Base-by-base conservation (phyloP, 1,140 invertebrate species). In the Drosophila ogumai region DNA sequence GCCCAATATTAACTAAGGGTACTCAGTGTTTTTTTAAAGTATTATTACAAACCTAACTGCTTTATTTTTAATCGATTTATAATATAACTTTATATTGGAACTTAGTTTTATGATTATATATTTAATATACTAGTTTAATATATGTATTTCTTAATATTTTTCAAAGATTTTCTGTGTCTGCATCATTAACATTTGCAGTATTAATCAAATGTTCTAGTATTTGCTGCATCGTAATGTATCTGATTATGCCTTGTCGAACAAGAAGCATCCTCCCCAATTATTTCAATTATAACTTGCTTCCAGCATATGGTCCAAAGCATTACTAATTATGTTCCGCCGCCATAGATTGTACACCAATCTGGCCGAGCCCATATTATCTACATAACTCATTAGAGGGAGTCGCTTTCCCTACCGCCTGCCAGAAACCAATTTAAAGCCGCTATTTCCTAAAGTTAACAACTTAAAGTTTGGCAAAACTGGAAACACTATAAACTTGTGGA, bases 351-450 rank as follows among this genome's bases (percentile, higher is more conserved):
- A 31, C 12, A 17, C 22, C 25, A 31, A 69, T 32, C 46, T 22
- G 12, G 31, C 38, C 65, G 50, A 46, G 43, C 28, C 68, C 68
- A 72, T 58, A 4, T 32, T 41, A 69, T 44, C 36, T 22, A n/a
- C n/a, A n/a, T n/a, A 36, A 55, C 38, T 69, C 63, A 69, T 69
- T 69, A 68, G 46, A 31, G 65, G 28, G 15, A 34, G 65, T 40
- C 17, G 38, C n/a, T 5, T 32, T 19, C 6, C 47, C 28, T 32
- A 3, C 36, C 12, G 6, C 28, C 13, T 28, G 19, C 10, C 15
- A 38, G n/a, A 19, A 36, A 59, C 67, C 66, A 73, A 72, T 73
- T 73, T 73, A 73, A 73, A 73, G 69, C 67, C 44, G 6, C 22
- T 32, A 22, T 41, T 17, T 41, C 8, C 47, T 9, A 49, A 32